A percentile compares a stretch with the other conserved stretches of the same genome.
Conservation (phyloP, 2,888 invertebrate species). For the Hoplodrina ambigua region DNA sequence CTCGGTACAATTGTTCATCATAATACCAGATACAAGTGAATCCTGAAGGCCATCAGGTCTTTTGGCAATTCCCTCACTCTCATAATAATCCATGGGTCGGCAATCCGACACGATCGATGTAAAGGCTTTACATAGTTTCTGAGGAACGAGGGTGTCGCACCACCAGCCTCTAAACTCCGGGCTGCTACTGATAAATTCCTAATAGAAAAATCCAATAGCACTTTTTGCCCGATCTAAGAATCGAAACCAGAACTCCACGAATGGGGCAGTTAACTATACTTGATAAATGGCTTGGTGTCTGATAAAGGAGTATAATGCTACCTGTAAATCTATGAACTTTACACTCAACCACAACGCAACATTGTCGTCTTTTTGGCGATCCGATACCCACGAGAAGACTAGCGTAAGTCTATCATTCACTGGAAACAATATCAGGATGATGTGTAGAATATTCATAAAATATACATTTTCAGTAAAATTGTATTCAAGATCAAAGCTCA, state of each 20-base stretch:
- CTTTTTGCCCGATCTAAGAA: too few relatives aligned
- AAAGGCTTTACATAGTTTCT: too few relatives aligned
- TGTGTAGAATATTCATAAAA: neutral
- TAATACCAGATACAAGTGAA: neutral
- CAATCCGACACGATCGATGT: too few relatives aligned
- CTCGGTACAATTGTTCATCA: neutral
- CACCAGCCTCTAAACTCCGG: too few relatives aligned
- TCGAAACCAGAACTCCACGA: too few relatives aligned
- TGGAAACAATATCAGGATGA: neutral
- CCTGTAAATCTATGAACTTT: constrained; percentile 1
- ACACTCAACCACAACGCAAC: neutral
- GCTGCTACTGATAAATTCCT: too few relatives aligned
- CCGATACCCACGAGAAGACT: neutral
- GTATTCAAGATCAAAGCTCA: constrained; percentile 28
- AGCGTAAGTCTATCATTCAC: neutral
- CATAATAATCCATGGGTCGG: too few relatives aligned
- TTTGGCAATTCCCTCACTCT: too few relatives aligned
- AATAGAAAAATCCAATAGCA: too few relatives aligned
- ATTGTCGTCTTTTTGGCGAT: too few relatives aligned
- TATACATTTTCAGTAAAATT: constrained; percentile 21
- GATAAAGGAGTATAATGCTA: neutral
- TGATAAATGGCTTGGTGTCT: neutral
- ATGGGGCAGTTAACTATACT: neutral
- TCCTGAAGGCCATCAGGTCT: neutral
- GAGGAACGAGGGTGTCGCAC: too few relatives aligned